Evolutionary conservation across 2,797 vertebrate species (phyloP).

Genomic region (Gila robusta): DNA sequence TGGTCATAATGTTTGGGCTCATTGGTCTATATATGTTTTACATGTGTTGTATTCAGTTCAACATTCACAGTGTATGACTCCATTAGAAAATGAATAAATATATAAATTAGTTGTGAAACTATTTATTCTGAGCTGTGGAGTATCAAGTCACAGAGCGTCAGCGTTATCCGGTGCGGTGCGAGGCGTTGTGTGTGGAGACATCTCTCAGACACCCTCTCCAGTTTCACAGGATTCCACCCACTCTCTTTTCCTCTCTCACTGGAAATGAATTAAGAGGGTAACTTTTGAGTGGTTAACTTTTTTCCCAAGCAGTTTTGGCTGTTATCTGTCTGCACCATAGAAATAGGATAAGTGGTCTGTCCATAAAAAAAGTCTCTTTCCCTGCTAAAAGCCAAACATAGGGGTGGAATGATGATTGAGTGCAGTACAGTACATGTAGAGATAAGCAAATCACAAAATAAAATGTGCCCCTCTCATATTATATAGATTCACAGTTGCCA

Average conservation of each 20-base stretch:
- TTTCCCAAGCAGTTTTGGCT: neutral
- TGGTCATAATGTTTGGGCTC: neutral
- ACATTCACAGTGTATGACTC: neutral
- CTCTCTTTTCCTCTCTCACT: neutral
- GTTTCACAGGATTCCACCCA: conserved; percentile 22
- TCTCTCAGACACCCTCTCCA: neutral
- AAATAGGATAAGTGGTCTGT: conserved; percentile 11
- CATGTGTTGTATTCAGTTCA: neutral
- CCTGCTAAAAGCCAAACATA: conserved; percentile 1
- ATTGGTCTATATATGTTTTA: neutral
- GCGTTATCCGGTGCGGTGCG: neutral
- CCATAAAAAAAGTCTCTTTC: neutral
- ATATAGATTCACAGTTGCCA: neutral
- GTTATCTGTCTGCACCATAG: conserved; percentile 11
- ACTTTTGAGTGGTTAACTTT: conserved; percentile 9
- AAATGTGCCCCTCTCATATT: neutral
- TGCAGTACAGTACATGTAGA: conserved; percentile 1
- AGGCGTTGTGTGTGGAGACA: neutral
- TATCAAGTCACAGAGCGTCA: neutral
- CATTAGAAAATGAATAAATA: neutral
- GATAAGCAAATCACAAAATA: conserved; percentile 16
- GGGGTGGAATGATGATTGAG: neutral
- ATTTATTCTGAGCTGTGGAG: neutral
- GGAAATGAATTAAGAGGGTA: conserved; percentile 22
- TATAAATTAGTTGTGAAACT: neutral